A percentile compares a stretch with the other conserved stretches of the same genome.
Evolutionary conservation across 2,113 vertebrate species (phyloP).

Genomic region (Calyptomena viridis): DNA sequence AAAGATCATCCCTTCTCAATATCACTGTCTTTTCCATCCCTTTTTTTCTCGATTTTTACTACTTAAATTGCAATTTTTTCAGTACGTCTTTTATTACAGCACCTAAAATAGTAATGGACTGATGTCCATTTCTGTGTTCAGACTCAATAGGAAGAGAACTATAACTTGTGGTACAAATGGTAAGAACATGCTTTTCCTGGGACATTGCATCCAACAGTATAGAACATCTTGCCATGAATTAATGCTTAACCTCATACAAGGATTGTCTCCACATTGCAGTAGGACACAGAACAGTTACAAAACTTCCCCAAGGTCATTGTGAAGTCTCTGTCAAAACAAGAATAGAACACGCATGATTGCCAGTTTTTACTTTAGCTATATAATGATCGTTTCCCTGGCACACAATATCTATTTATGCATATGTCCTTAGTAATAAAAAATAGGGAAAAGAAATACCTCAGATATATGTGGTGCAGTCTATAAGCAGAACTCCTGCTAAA

Average conservation of each 20-base stretch:
- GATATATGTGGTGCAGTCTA: neutral
- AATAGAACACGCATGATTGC: neutral
- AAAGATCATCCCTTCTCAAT: neutral
- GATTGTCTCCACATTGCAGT: neutral
- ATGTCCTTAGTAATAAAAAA: conserved; percentile 63
- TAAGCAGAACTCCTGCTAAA: conserved; percentile 46
- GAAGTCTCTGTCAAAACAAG: conserved; percentile 21
- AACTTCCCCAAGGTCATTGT: conserved; percentile 35
- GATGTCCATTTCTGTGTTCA: neutral
- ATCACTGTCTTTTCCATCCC: neutral
- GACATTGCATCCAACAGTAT: neutral
- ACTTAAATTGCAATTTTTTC: neutral
- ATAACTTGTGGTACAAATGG: neutral
- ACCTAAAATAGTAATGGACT: neutral
- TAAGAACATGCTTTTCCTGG: neutral
- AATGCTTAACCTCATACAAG: neutral
- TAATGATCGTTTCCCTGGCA: conserved; percentile 35
- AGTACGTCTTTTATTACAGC: neutral
- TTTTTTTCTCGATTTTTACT: neutral
- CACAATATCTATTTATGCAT: conserved; percentile 36
- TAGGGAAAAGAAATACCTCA: conserved; percentile 41
- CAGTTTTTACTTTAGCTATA: conserved; percentile 22
- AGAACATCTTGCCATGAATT: neutral
- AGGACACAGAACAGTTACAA: neutral
- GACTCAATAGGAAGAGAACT: neutral